Evolutionary conservation across 2,888 invertebrate species (phyloP), one percentile per base, ranked within the genome.

Genomic region (Sceliomorpha sp.): DNA sequence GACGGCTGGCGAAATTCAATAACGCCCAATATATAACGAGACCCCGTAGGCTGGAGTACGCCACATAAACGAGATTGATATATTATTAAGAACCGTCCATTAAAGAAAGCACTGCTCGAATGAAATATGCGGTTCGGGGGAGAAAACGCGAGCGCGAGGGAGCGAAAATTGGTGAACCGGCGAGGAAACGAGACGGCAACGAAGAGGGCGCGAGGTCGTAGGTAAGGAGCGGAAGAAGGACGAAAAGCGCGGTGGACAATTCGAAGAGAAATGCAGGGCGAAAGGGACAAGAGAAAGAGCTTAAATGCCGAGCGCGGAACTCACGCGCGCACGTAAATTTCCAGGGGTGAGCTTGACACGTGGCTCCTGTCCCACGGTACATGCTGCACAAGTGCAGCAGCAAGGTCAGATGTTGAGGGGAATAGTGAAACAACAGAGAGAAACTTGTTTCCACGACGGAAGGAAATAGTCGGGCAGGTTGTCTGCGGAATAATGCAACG

Each of bases 31-130:
- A 76, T 76, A 51, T 48, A 47, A 47, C 32, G 37, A 55, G 48
- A 40, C 56, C 50, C 55, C 51, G 51, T 51, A 12, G 44, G 39
- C 39, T 36, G 47, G 29, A 42, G 37, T 63, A 26, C 48, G 55
- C 60, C 72, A 67, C 73, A 75, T 81, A 80, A 83, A 80, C 76
- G 75, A 78, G 84, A 86, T 86, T 85, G 83, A 86, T 86, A 79
- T 83, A 84, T 86, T 85, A 85, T 84, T 85, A 82, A 84, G 79
- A 75, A 72, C 39, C 75, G 70, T 76, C 77, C 79, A 83, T 85
- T 84, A 82, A 83, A 84, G 79, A 80, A 81, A 81, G 80, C 76
- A 66, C 71, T 63, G 71, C 62, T 44, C 40, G 75, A 73, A 80
- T 82, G 79, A 84, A 83, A 84, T 84, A 84, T 81, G 77, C 72